phyloP scores from a whole-genome alignment of 2,113 vertebrate genomes.

The Leiothrix lutea region DNA sequence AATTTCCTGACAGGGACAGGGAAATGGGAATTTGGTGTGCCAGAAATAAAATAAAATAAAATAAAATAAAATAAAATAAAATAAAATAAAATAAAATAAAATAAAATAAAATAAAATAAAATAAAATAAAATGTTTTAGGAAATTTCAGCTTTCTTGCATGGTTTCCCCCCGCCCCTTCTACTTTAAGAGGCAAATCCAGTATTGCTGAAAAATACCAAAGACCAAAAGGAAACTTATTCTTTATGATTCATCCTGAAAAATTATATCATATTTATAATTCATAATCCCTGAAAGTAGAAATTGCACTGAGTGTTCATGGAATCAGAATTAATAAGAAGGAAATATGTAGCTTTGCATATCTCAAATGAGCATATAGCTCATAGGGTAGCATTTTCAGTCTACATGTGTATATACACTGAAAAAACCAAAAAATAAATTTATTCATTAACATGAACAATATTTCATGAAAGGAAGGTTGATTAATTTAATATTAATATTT shows the following conservation, averaged over 20 bases:
- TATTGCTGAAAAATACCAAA: not conserved
- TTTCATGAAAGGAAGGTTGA: not conserved
- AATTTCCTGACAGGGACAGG: not conserved
- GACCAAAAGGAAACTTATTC: not conserved
- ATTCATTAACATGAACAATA: not conserved
- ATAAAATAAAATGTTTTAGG: not conserved
- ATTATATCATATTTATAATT: not conserved
- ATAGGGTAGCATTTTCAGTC: not conserved
- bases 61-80: no score
- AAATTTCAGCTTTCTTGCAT: not conserved
- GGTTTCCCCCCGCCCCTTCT: not conserved
- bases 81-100: no score
- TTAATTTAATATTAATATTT: constrained; percentile 32
- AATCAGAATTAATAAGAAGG: not conserved
- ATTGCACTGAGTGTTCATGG: not conserved
- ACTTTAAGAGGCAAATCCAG: not conserved
- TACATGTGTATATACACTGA: not conserved
- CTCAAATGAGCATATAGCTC: not conserved
- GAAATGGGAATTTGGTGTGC: not conserved
- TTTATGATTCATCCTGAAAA: not conserved
- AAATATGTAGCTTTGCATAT: not conserved
- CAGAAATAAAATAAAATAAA: not conserved
- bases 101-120: no score
- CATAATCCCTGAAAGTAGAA: not conserved
- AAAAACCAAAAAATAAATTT: not conserved